phyloP scores from a whole-genome alignment of 2,888 invertebrate genomes.

The Folsomia candida region DNA sequence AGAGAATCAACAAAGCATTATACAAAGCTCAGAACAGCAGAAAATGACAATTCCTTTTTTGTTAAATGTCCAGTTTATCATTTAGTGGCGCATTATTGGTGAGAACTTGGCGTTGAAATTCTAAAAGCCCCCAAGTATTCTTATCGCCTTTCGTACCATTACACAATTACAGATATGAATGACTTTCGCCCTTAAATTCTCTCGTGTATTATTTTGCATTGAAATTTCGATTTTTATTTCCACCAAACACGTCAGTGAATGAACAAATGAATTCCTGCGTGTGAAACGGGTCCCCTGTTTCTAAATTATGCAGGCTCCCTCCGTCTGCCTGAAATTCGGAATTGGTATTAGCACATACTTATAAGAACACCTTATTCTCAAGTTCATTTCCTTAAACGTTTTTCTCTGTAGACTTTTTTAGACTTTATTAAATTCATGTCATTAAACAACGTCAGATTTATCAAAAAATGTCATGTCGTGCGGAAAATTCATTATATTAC shows the following conservation, averaged over 20 bases:
- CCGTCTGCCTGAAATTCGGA: too few species aligned
- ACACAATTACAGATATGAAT: conserved; percentile 3
- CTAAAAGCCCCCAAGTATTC: not conserved
- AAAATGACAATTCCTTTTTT: conserved; percentile 5
- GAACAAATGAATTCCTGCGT: not conserved
- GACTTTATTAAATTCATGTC: not conserved
- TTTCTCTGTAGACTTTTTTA: too few species aligned
- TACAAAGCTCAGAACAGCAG: not conserved
- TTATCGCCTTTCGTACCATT: conserved; percentile 21
- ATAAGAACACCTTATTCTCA: too few species aligned
- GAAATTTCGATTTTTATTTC: not conserved
- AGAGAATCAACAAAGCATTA: not conserved
- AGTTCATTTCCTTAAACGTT: too few species aligned
- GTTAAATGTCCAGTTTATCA: conserved; percentile 7
- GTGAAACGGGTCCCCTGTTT: not conserved
- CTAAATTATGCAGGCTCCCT: too few species aligned
- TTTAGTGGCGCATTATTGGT: not conserved
- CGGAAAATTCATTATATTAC: not conserved
- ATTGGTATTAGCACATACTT: too few species aligned
- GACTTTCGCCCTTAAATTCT: conserved; percentile 1
- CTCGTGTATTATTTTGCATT: not conserved
- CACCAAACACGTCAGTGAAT: not conserved
- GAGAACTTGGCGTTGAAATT: conserved; percentile 14
- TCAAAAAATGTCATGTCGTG: not conserved
- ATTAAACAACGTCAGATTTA: not conserved